These are phyloP conservation scores for Dryobates pubescens DNA, from an alignment of 2,797 vertebrate genomes.

Conservation along the genomic window DNA sequence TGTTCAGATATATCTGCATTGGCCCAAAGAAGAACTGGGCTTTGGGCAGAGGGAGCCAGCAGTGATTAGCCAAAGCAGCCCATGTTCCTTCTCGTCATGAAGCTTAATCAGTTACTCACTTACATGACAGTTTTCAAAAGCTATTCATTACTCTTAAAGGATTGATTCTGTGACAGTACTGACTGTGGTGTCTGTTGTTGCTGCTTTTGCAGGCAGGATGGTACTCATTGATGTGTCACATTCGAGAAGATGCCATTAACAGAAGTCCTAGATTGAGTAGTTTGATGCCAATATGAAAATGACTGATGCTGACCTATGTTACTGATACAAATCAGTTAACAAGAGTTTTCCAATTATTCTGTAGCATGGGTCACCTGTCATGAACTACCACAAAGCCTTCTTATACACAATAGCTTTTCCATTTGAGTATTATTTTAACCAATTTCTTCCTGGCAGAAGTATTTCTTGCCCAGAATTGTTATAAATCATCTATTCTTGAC, in stretches of 20 bases:
- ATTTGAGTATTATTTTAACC: not conserved
- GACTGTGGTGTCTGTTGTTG: not conserved
- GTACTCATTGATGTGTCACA: not conserved
- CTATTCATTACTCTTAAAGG: slow-evolving; percentile 42
- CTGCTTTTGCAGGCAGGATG: not conserved
- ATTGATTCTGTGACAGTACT: not conserved
- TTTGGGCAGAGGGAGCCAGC: slow-evolving; percentile 2
- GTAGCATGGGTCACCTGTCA: not conserved
- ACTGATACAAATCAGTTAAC: not conserved
- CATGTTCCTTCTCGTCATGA: slow-evolving; percentile 31
- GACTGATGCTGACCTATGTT: not conserved
- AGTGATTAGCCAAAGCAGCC: slow-evolving; percentile 65
- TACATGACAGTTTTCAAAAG: slow-evolving; percentile 59
- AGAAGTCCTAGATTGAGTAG: not conserved
- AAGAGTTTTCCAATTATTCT: not conserved
- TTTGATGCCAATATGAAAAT: not conserved
- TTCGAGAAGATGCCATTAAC: not conserved
- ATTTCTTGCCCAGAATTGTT: not conserved
- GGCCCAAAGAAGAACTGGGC: not conserved
- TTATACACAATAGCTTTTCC: not conserved
- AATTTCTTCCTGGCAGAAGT: not conserved
- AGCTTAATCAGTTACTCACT: slow-evolving; percentile 48
- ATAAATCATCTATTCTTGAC: not conserved
- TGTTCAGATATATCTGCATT: not conserved
- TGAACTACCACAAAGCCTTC: not conserved